Base-by-base conservation (phyloP, 2,113 vertebrate species). In the Toxostoma redivivum region DNA sequence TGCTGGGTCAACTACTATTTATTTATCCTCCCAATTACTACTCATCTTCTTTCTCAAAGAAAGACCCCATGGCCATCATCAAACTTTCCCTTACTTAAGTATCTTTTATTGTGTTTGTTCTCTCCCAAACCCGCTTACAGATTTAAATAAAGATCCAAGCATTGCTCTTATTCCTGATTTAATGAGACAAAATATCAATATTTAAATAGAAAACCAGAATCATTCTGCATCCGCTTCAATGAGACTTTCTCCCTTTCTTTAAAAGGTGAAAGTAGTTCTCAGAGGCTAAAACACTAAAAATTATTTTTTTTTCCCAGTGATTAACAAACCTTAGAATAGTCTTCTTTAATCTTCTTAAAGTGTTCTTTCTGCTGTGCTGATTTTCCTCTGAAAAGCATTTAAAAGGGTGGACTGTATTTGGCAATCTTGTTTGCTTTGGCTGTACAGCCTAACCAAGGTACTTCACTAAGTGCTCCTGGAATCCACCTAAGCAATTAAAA, bases 1-100 rank as follows among this genome's bases (percentile, higher is more conserved):
- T 82, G 31, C 58, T 80, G n/a, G 69, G 58, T 94, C 78, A 82
- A 86, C 40, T n/a, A 61, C 20, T 33, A 61, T 65, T 80, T 76
- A 66, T 65, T 84, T 25, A 37, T 82, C 20, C 25, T 76, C 19
- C 28, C 4, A 2, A 86, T 60, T 3, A 3, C 10, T 64, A 38
- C 2, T 4, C n/a, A 53, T 37, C 17, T 37, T 15, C 37, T 30
- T 67, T 48, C 35, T 28, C 50, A 79, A 60, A 79, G 37, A 82
- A 91, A 86, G 91, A 71, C 22, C 24, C 78, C 11, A 22, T 16
- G 13, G 22, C 6, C 28, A 72, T 80, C 13, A 40, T 57, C 44
- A 80, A 76, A 69, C 7, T 65, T 79, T 16, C 40, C 0, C 1
- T 28, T 44, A 56, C 8, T 60, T 48, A 47, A 58, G 11, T n/a